These are phyloP conservation scores for Percina caprodes DNA, from an alignment of 2,113 vertebrate genomes.

Conservation along the genomic window DNA sequence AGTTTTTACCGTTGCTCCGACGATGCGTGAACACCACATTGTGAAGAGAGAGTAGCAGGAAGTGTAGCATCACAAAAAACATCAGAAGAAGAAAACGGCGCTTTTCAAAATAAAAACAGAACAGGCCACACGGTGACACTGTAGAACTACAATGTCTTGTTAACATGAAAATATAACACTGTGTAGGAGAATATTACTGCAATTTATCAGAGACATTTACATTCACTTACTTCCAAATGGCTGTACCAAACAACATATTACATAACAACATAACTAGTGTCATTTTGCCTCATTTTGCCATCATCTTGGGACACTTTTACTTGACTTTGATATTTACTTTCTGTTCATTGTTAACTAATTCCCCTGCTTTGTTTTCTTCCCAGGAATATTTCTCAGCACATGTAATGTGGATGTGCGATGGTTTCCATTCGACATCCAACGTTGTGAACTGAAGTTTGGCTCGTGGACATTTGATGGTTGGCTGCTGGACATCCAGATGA, in stretches of 20 bases:
- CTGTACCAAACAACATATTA: neutral
- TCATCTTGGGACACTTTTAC: neutral
- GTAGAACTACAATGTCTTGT: too few species aligned
- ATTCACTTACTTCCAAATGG: conserved; percentile 16
- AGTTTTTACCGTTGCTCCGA: too few species aligned
- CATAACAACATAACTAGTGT: neutral
- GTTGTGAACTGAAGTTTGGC: conserved; percentile 86
- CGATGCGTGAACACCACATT: too few species aligned
- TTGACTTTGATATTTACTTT: neutral
- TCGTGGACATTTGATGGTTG: conserved; percentile 88
- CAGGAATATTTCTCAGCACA: conserved; percentile 86
- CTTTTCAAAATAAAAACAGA: too few species aligned
- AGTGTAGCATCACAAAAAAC: too few species aligned
- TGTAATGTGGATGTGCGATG: conserved; percentile 86
- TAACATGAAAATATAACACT: too few species aligned
- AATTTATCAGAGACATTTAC: too few species aligned
- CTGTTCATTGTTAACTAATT: neutral
- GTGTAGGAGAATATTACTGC: too few species aligned
- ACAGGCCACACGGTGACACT: too few species aligned
- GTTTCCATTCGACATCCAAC: conserved; percentile 88
- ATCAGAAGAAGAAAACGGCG: too few species aligned
- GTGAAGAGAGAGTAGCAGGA: too few species aligned
- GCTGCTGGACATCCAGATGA: conserved; percentile 87
- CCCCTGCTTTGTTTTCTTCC: neutral
- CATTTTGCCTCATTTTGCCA: neutral